Base-by-base conservation (phyloP, 2,888 invertebrate genomes). In the Limenitis camilla region DNA sequence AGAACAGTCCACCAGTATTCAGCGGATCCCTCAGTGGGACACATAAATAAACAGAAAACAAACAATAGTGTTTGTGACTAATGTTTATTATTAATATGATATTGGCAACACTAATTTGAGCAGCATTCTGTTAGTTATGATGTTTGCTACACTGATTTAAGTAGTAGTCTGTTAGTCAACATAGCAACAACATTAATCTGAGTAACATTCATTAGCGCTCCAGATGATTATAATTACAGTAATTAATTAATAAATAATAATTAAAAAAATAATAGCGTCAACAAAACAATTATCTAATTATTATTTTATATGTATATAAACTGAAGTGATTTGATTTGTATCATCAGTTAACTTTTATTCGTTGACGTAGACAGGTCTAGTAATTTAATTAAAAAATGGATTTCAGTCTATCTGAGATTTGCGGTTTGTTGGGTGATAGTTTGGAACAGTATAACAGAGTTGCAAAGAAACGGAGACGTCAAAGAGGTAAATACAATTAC, bases 1-100 rank as follows among this genome's bases (percentile, higher is more conserved):
- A 96, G 83, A 95, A 96, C 75, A 93, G 92, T 1, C 94, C 96
- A 0, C 96, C 96, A 0, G 90, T 93, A 49, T 96, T 96, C 81
- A 90, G 91, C 42, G 95, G 95, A 0, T 91, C 95, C 0, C 84
- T 96, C 49, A 92, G 93, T 9, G 94, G 93, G 0, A n/a, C n/a
- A n/a, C n/a, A n/a, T n/a, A n/a, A n/a, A n/a, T n/a, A n/a, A n/a
- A n/a, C n/a, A n/a, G n/a, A n/a, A n/a, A n/a, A n/a, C n/a, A n/a
- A n/a, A n/a, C n/a, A n/a, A n/a, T n/a, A n/a, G n/a, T n/a, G n/a
- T n/a, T n/a, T n/a, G n/a, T n/a, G n/a, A n/a, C n/a, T n/a, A n/a
- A n/a, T n/a, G n/a, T n/a, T n/a, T n/a, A n/a, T n/a, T n/a, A n/a
- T n/a, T n/a, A n/a, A n/a, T n/a, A n/a, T n/a, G n/a, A n/a, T n/a